A percentile compares a stretch with the other conserved stretches of the same genome.
These are phyloP conservation scores for Synanthedon vespiformis DNA, from an alignment of 2,888 invertebrate genomes.

Conservation along the genomic window DNA sequence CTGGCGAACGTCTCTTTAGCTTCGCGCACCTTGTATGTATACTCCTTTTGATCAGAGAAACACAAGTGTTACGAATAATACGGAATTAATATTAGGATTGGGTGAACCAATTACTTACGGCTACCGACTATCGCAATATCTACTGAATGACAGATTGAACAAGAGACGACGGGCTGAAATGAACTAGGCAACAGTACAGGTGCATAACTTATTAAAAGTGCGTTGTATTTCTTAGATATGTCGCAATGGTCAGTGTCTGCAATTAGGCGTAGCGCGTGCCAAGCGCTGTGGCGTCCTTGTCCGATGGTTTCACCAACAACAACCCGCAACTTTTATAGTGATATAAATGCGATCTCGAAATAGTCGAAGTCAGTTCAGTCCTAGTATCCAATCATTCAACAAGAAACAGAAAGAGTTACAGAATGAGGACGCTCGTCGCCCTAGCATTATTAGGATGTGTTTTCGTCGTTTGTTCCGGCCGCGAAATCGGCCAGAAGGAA, in stretches of 20 bases:
- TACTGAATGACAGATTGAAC: not conserved
- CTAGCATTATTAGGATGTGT: constrained; percentile 38
- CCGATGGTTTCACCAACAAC: constrained; percentile 58
- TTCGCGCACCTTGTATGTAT: no score
- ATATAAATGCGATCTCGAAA: constrained; percentile 56
- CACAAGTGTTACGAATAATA: no score
- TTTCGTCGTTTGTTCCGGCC: constrained; percentile 38
- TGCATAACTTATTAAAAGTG: not conserved
- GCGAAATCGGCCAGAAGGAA: constrained; percentile 41
- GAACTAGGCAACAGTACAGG: not conserved
- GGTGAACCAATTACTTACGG: no score
- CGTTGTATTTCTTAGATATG: constrained; percentile 25
- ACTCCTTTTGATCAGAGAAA: no score
- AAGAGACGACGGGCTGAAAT: not conserved
- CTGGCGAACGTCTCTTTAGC: no score
- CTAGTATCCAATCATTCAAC: constrained; percentile 47
- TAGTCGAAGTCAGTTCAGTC: constrained; percentile 42
- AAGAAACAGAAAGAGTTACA: constrained; percentile 18
- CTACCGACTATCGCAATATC: no score
- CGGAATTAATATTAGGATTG: no score
- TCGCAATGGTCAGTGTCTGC: constrained; percentile 41
- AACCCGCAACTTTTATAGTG: constrained; percentile 47
- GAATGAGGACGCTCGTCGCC: constrained; percentile 54
- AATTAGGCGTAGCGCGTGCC: constrained; percentile 48
- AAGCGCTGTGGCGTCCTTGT: constrained; percentile 53